A percentile compares a stretch with the other conserved stretches of the same genome.
These are phyloP conservation scores for Pygoscelis adeliae DNA, from an alignment of 2,113 vertebrate genomes.

Conservation along the genomic window DNA sequence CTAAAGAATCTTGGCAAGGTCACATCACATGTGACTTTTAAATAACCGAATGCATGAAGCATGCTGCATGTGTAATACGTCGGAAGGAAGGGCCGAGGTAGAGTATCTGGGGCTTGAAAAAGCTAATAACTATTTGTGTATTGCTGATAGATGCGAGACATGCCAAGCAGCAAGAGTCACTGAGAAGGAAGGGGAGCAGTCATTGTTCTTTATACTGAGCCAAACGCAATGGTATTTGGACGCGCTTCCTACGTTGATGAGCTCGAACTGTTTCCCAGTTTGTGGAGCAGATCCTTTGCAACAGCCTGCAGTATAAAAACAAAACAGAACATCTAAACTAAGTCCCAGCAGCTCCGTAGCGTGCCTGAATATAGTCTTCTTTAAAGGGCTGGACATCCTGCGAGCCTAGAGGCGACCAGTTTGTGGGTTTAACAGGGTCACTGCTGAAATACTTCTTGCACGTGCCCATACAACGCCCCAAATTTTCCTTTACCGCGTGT, in stretches of 20 bases:
- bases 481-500: background rate
- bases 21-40: background rate
- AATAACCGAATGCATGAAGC: background rate
- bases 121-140: background rate
- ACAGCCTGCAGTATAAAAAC: background rate
- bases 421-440: background rate
- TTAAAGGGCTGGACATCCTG: background rate
- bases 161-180: conserved; percentile 12
- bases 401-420: background rate
- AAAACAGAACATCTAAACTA: background rate
- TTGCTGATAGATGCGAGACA: background rate
- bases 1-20: background rate
- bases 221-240: conserved; percentile 46
- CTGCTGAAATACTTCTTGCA: background rate
- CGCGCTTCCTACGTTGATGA: background rate
- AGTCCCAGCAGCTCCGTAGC: background rate
- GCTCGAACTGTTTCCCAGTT: background rate
- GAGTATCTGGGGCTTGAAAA: background rate
- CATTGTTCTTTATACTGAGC: background rate
- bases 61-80: fast-evolving
- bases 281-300: background rate
- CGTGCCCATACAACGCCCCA: background rate
- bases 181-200: conserved; percentile 30
- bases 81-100: background rate
- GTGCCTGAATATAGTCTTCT: background rate